Evolutionary conservation across 2,113 vertebrate species (phyloP).

Genomic region (Donacobius atricapilla): DNA sequence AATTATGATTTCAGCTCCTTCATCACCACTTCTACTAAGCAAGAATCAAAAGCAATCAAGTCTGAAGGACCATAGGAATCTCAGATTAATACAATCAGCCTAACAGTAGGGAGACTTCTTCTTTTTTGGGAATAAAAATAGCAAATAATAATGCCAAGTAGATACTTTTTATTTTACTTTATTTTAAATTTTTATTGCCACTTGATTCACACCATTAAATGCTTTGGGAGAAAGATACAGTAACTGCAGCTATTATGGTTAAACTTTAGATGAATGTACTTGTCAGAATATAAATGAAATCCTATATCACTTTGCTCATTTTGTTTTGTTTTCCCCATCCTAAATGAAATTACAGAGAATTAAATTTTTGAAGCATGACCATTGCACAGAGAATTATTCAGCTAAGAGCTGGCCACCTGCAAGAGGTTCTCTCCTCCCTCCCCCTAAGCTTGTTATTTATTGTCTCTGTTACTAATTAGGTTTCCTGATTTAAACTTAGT

Average conservation of each 20-base stretch:
- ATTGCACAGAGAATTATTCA: slow-evolving; percentile 41
- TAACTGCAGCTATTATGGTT: slow-evolving; percentile 15
- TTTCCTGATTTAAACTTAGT: slow-evolving; percentile 66
- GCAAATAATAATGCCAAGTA: neutral
- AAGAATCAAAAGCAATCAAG: slow-evolving; percentile 66
- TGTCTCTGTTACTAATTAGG: slow-evolving; percentile 69
- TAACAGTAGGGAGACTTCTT: neutral
- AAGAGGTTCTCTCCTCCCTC: slow-evolving; percentile 27
- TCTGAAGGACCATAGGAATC: slow-evolving; percentile 34
- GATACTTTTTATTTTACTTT: neutral
- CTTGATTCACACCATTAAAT: slow-evolving; percentile 44
- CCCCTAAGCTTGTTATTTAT: slow-evolving; percentile 62
- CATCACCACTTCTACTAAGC: slow-evolving; percentile 51
- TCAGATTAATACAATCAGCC: slow-evolving; percentile 65
- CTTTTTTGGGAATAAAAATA: neutral
- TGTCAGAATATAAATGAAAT: slow-evolving; percentile 66
- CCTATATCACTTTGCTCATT: slow-evolving; percentile 49
- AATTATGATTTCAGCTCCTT: slow-evolving; percentile 62
- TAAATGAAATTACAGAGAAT: slow-evolving; percentile 72
- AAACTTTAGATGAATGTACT: slow-evolving; percentile 61
- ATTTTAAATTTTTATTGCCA: neutral
- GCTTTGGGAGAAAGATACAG: neutral
- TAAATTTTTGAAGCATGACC: slow-evolving; percentile 69
- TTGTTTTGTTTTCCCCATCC: slow-evolving; percentile 42
- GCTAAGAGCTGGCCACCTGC: slow-evolving; percentile 52